Evolutionary conservation across 2,888 invertebrate species (phyloP).

Genomic region (Athrips mouffetella): DNA sequence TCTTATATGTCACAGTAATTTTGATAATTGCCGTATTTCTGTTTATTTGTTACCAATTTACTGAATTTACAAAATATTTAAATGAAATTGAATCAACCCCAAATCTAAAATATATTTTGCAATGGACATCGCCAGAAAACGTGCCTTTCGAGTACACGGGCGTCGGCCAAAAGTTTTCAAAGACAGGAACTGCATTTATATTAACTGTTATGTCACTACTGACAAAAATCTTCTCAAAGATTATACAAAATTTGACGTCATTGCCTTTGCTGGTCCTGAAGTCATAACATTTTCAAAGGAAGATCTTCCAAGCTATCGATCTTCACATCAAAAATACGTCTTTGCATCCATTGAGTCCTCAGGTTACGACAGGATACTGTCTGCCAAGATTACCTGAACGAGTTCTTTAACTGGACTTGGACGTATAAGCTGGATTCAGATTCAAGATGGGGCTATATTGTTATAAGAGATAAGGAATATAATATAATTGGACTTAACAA

Average conservation of each 20-base stretch:
- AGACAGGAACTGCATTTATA: conserved; percentile 33
- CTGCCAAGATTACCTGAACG: conserved; percentile 39
- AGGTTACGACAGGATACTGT: conserved; percentile 47
- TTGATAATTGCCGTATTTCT: too few species aligned
- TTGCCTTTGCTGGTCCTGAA: conserved; percentile 35
- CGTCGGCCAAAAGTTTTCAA: conserved; percentile 33
- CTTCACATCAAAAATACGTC: conserved; percentile 49
- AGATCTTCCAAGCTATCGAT: conserved; percentile 38
- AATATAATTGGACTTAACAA: conserved; percentile 47
- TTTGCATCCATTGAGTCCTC: conserved; percentile 56
- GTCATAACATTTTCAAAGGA: conserved; percentile 20
- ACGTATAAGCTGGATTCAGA: conserved; percentile 56
- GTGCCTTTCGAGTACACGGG: conserved; percentile 37
- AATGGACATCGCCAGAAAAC: conserved; percentile 35
- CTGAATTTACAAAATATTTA: too few species aligned
- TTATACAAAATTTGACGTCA: conserved; percentile 36
- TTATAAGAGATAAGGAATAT: conserved; percentile 42
- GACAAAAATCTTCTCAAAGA: conserved; percentile 27
- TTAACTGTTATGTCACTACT: conserved; percentile 40
- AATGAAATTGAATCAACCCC: too few species aligned
- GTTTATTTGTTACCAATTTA: too few species aligned
- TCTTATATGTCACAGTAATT: too few species aligned
- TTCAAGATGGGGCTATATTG: conserved; percentile 52
- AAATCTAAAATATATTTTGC: conserved; percentile 37
- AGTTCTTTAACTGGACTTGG: conserved; percentile 67